Base-by-base conservation (phyloP, 2,113 vertebrate genomes). In the Odontophorus gujanensis region DNA sequence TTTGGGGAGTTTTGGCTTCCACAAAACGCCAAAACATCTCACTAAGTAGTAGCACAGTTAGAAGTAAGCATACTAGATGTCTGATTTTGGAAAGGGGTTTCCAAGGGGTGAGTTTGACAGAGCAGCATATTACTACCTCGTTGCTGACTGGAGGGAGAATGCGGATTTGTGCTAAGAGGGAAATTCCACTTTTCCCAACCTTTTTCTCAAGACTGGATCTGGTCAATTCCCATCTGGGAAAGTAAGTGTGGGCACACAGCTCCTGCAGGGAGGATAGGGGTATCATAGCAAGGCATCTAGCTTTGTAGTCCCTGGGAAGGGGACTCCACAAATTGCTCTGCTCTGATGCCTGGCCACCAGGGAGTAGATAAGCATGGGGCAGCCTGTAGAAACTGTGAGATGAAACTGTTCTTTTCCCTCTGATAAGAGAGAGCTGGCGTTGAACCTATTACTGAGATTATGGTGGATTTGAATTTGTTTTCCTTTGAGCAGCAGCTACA, bases 381-480 rank as follows among this genome's bases (percentile, higher is more conserved):
- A 66, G 36, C 45, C 85, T 80, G 66, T 59, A 94, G 90, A 94
- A 93, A 81, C 78, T 66, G 30, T 73, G 72, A 93, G 85, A 84
- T 92, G 78, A 95, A 95, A 91, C 76, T 71, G 53, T 74, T 96
- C 18, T 71, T 91, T 93, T 85, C 57, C 30, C 32, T 92, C 66
- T 81, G 93, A 88, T 77, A 93, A 94, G 76, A 81, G 19, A 32
- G 72, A 93, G 61, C 24, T 74, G 57, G 61, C 94, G 69, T 73
- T 92, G 79, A 96, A 96, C 57, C 88, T 91, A 90, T 94, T 96
- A 93, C 81, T 91, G 75, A 96, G 91, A 93, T 93, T 92, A 93
- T 63, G 36, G 67, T 73, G 73, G 82, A 91, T 96, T 79, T 94
- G 91, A 95, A 95, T 90, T 93, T 7, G 5, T 94, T 95, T 96